Conservation (phyloP, 2,888 invertebrate species). For the Hoplodrina ambigua region DNA sequence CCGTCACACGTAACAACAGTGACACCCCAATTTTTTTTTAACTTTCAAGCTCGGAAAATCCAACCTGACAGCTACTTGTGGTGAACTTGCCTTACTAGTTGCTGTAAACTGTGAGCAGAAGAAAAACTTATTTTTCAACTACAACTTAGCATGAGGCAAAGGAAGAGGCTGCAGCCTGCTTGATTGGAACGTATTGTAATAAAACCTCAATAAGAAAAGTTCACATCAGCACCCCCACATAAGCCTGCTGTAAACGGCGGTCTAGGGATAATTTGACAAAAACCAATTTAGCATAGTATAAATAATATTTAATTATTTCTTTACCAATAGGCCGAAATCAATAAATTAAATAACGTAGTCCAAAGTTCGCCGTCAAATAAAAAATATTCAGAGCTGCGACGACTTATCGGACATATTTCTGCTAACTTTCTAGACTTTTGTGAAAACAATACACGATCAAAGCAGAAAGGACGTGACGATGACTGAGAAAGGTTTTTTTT, state of each 20-base stretch:
- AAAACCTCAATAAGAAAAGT: too few species aligned
- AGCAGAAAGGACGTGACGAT: slow-evolving; percentile 10
- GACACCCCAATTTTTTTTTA: neutral
- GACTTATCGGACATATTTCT: neutral
- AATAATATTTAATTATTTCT: neutral
- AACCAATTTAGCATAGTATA: neutral
- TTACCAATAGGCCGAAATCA: neutral
- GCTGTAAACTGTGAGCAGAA: too few species aligned
- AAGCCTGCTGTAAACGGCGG: neutral
- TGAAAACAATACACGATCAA: slow-evolving; percentile 31
- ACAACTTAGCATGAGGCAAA: too few species aligned
- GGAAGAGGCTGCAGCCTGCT: too few species aligned
- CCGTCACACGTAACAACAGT: neutral
- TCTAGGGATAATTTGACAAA: neutral
- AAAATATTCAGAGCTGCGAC: slow-evolving; percentile 7
- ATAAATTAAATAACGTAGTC: slow-evolving; percentile 1
- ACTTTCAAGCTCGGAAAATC: neutral
- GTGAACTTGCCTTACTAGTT: too few species aligned
- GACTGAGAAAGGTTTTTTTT: neutral
- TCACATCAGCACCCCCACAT: too few species aligned
- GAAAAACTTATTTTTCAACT: too few species aligned
- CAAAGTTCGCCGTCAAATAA: slow-evolving; percentile 5
- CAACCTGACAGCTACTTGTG: too few species aligned
- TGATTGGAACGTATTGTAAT: too few species aligned
- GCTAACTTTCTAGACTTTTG: slow-evolving; percentile 45